Evolutionary conservation across 92 coral and sea anemone species (phyloP), one percentile per base, ranked within the genome.

Genomic region (Epizoanthus ramosus): DNA sequence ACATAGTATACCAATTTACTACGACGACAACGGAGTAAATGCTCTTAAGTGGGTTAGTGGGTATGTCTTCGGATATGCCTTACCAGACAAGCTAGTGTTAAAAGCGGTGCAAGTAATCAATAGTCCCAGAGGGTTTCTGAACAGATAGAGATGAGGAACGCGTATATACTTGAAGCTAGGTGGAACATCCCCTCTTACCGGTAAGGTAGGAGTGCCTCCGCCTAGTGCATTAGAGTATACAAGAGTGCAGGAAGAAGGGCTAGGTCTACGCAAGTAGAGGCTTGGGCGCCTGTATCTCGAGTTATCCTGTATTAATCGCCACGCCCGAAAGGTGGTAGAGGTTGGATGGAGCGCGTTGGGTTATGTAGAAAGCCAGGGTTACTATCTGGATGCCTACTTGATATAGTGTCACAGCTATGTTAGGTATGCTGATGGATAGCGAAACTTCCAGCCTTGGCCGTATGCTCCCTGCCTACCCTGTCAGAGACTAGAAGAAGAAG

Each of bases 281-380:
- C 60, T 56, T 56, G 60, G 60, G 60, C 60, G 60, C 60, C 60
- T 56, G 60, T 56, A 56, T 56, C 60, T 56, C 60, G 60, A 56
- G 60, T 56, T 56, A 56, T 56, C 60, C 60, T 56, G 60, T 56
- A 56, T 56, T 56, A 56, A 56, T 56, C 60, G 60, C 60, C 60
- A 56, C 60, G 60, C 60, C 60, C 60, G 60, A 56, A 56, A 56
- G 60, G 60, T 56, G 60, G 60, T 56, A 56, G 60, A 56, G 60
- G 60, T 56, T 56, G 60, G 60, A 56, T 56, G 60, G 60, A 56
- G 60, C 60, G 60, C 60, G 60, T 56, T 56, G 60, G 60, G 60
- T 56, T 56, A 56, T 56, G 60, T 56, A 56, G 60, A 56, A 56
- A 56, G 60, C 60, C 60, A 56, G 60, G 60, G 60, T 56, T 56